These are phyloP conservation scores for Brachionus angularis DNA, from an alignment of 1,140 invertebrate genomes.

Conservation along the genomic window DNA sequence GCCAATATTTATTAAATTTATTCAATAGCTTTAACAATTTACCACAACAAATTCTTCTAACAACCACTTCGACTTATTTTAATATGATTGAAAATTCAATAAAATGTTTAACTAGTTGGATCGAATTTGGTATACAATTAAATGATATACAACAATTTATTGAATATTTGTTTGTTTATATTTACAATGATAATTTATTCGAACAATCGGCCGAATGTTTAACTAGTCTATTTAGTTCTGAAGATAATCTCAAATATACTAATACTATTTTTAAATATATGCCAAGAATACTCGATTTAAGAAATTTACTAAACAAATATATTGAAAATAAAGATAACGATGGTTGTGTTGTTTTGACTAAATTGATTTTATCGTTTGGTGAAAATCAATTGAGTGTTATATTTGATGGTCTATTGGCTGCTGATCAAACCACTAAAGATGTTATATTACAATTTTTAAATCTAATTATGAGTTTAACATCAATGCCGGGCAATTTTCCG, in stretches of 20 bases:
- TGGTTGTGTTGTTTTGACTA: slow-evolving; percentile 30
- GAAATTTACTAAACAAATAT: slow-evolving; percentile 22
- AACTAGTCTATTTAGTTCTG: slow-evolving; percentile 27
- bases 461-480: slow-evolving; percentile 41
- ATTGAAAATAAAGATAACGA: slow-evolving; percentile 40
- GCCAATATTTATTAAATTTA: slow-evolving; percentile 15
- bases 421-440: slow-evolving; percentile 17
- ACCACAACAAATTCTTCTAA: not conserved
- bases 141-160: slow-evolving; percentile 36
- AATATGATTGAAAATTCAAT: slow-evolving; percentile 39
- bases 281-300: slow-evolving; percentile 29
- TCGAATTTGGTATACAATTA: slow-evolving; percentile 38
- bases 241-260: slow-evolving; percentile 42
- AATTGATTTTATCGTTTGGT: slow-evolving; percentile 32
- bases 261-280: slow-evolving; percentile 31
- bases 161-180: slow-evolving; percentile 42
- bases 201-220: slow-evolving; percentile 40
- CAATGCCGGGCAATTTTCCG: slow-evolving; percentile 37
- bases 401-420: slow-evolving; percentile 13
- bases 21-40: slow-evolving; percentile 38
- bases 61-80: slow-evolving; percentile 25
- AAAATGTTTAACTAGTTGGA: slow-evolving; percentile 38
- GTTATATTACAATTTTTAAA: slow-evolving; percentile 34
- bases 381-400: slow-evolving; percentile 31
- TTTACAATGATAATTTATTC: slow-evolving; percentile 40